Conservation (phyloP, 2,797 vertebrate genomes). For the Anabacerthia variegaticeps region DNA sequence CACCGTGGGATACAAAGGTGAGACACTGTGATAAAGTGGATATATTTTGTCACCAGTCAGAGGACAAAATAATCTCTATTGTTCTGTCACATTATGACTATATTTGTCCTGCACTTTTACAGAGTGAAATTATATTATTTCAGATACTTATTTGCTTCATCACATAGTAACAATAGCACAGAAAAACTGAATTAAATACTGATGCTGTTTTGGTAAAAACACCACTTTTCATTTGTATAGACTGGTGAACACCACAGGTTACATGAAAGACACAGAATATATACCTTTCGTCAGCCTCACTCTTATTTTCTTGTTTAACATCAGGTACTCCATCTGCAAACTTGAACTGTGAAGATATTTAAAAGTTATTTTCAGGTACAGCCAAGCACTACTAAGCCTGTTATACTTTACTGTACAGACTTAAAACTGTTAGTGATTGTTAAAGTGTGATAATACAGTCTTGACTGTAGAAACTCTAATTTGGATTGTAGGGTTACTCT, state of each 20-base stretch:
- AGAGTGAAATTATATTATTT: not conserved
- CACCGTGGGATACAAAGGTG: not conserved
- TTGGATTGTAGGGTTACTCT: not conserved
- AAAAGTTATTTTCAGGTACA: not conserved
- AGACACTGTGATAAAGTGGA: not conserved
- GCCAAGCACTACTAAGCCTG: not conserved
- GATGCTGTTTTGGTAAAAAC: not conserved
- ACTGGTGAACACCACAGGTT: not conserved
- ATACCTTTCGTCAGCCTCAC: constrained; percentile 69
- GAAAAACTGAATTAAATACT: not conserved
- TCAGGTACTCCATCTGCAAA: constrained; percentile 39
- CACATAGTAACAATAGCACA: not conserved
- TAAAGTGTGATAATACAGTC: not conserved
- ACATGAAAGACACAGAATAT: not conserved
- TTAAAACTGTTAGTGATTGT: not conserved
- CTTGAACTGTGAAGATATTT: constrained; percentile 52
- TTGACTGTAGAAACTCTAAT: not conserved
- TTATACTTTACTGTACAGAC: not conserved
- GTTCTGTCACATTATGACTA: not conserved
- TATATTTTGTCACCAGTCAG: not conserved
- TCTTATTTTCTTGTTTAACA: constrained; percentile 55
- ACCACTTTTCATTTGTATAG: not conserved
- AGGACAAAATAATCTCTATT: not conserved
- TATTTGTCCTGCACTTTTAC: not conserved
- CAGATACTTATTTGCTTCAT: not conserved